Percentiles rank a stretch among this genome's conserved stretches.
Evolutionary conservation across 2,113 vertebrate species (phyloP).

Genomic region (Pituophis catenifer): DNA sequence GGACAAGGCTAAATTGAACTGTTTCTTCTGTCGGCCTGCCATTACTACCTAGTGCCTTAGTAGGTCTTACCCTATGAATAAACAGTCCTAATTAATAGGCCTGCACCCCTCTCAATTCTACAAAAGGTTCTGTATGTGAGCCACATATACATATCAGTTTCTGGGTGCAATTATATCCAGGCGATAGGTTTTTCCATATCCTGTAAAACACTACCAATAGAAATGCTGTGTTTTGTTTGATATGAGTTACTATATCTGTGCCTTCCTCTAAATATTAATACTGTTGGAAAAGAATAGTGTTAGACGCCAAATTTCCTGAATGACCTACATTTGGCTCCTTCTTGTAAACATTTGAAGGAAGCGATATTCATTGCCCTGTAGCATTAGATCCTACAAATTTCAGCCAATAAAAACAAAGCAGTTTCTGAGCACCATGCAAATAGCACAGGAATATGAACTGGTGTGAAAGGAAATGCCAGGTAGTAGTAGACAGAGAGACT

Average conservation of each 20-base stretch:
- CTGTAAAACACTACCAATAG: not conserved
- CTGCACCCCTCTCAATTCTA: too few species aligned
- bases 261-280: not conserved
- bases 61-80: too few species aligned
- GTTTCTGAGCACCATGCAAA: not conserved
- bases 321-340: constrained; percentile 49
- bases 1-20: too few species aligned
- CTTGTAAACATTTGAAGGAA: constrained; percentile 56
- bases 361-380: constrained; percentile 27
- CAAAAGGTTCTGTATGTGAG: not conserved
- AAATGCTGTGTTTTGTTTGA: not conserved
- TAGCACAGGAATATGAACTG: not conserved
- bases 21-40: too few species aligned
- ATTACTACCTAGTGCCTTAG: too few species aligned
- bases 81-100: too few species aligned
- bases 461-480: not conserved
- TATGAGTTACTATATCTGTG: constrained; percentile 29
- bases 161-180: not conserved
- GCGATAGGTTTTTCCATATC: not conserved
- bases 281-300: constrained; percentile 46
- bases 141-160: not conserved
- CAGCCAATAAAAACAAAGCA: constrained; percentile 1
- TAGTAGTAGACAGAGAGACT: not conserved
- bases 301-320: constrained; percentile 41
- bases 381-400: not conserved